Base-by-base conservation (phyloP, 1,140 invertebrate genomes). In the Laupala kohalensis region DNA sequence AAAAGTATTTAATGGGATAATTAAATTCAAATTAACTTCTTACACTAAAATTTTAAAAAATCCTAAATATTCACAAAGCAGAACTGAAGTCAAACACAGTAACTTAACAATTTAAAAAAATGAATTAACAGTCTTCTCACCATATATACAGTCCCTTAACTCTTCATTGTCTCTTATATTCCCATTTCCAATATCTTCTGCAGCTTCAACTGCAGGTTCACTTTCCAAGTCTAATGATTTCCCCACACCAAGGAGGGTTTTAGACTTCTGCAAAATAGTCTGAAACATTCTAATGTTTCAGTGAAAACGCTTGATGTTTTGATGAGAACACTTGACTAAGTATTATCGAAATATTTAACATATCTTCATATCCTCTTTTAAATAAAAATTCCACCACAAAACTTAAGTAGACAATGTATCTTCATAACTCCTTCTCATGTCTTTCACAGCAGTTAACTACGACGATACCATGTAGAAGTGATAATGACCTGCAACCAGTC, bases 131-230 rank as follows among this genome's bases (percentile, higher is more conserved):
- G 19, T 27, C n/a, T n/a, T n/a, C 6, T 29, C 29, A 87, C 88
- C 88, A 77, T 87, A 89, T 79, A 88, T 83, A 62, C 85, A 86
- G 77, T 89, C 88, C 78, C 84, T 88, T 71, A 90, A 80, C 75
- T 89, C 88, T 71, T 82, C 63, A 53, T 25, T n/a, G 13, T 25
- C 9, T 70, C 25, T 70, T 63, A 15, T 24, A 6, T 24, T 6
- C 26, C 26, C 63, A n/a, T 62, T 25, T 24, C 12, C 29, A 67
- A 15, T 64, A 13, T 72, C 25, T 27, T 15, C 0, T 15, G 67
- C 1, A 4, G n/a, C 5, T 53, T 53, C 37, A 63, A 63, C 9
- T 24, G 70, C 9, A 65, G n/a, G 4, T 2, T 65, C 25, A 28
- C 6, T 25, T 13, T 15, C 19, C 68, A 19, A 9, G 25, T 68